Percentiles rank a stretch among this genome's conserved stretches.
Evolutionary conservation across 2,113 vertebrate species (phyloP).

Genomic region (Rhodinocichla rosea): DNA sequence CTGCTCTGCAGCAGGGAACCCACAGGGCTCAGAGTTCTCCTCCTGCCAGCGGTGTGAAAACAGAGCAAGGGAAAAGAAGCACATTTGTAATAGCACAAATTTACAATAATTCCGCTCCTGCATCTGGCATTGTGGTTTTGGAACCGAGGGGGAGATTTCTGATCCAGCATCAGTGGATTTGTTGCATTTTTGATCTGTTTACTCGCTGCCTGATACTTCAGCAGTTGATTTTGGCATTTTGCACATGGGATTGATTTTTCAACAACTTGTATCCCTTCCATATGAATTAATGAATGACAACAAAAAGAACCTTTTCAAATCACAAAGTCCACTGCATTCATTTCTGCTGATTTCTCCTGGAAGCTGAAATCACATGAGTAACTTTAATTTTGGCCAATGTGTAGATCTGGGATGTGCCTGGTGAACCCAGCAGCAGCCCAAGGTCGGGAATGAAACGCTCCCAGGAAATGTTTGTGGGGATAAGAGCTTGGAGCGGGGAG

Average conservation of each 20-base stretch:
- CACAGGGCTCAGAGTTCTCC: constrained; percentile 30
- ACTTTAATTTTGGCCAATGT: not conserved
- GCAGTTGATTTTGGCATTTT: constrained; percentile 58
- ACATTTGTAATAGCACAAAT: constrained; percentile 83
- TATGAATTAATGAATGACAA: not conserved
- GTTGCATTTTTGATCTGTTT: constrained; percentile 51
- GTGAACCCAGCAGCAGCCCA: constrained; percentile 9
- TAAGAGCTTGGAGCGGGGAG: not conserved
- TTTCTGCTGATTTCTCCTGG: constrained; percentile 34
- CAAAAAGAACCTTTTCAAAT: constrained; percentile 9
- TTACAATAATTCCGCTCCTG: constrained; percentile 58
- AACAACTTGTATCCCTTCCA: not conserved
- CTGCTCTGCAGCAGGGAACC: constrained; percentile 41
- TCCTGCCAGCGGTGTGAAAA: constrained; percentile 51
- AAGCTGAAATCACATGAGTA: not conserved
- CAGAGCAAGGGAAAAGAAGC: constrained; percentile 74
- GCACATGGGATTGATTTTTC: constrained; percentile 51
- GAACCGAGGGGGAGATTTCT: constrained; percentile 25
- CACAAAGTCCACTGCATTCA: constrained; percentile 26
- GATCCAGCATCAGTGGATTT: constrained; percentile 51
- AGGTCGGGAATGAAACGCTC: not conserved
- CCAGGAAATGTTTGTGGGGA: not conserved
- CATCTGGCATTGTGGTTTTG: constrained; percentile 54
- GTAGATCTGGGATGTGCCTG: not conserved
- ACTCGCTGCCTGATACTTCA: constrained; percentile 55